Percentiles rank a stretch among this genome's conserved stretches.
Evolutionary conservation across 2,113 vertebrate species (phyloP).

Genomic region (Narcine bancroftii): DNA sequence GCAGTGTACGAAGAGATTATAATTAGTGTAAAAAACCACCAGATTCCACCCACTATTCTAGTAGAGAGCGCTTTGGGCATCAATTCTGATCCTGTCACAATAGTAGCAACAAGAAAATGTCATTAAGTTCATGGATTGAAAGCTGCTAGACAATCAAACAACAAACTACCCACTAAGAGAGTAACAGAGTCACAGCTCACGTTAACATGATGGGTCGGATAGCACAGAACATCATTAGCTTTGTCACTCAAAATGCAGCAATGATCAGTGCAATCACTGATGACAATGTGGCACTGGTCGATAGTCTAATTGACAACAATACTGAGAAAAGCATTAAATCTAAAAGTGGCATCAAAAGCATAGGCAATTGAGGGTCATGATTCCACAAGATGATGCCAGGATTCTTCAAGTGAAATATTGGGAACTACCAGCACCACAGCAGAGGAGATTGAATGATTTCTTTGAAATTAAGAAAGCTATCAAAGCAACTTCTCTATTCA

Average conservation of each 20-base stretch:
- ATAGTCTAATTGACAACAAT: not conserved
- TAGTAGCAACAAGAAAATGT: slow-evolving; percentile 48
- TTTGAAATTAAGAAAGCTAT: not conserved
- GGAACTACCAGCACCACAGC: not conserved
- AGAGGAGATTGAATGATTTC: not conserved
- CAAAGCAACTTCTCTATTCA: not conserved
- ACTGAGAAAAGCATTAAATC: not conserved
- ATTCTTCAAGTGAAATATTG: not conserved
- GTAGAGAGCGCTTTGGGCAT: slow-evolving; percentile 98
- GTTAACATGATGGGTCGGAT: not conserved
- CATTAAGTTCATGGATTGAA: not conserved
- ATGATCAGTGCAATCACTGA: not conserved
- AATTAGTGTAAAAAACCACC: slow-evolving; percentile 98
- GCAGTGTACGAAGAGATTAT: slow-evolving; percentile 98
- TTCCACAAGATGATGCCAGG: not conserved
- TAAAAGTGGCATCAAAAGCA: not conserved
- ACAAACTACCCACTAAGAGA: not conserved
- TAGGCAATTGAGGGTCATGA: not conserved
- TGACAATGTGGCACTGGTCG: not conserved
- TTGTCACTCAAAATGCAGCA: not conserved
- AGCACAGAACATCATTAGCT: not conserved
- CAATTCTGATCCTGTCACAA: slow-evolving; percentile 82
- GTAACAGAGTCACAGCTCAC: not conserved
- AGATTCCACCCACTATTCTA: slow-evolving; percentile 95
- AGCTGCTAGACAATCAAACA: not conserved